phyloP scores from a whole-genome alignment of 2,888 invertebrate genomes.

The Cordylochernes scorpioides region DNA sequence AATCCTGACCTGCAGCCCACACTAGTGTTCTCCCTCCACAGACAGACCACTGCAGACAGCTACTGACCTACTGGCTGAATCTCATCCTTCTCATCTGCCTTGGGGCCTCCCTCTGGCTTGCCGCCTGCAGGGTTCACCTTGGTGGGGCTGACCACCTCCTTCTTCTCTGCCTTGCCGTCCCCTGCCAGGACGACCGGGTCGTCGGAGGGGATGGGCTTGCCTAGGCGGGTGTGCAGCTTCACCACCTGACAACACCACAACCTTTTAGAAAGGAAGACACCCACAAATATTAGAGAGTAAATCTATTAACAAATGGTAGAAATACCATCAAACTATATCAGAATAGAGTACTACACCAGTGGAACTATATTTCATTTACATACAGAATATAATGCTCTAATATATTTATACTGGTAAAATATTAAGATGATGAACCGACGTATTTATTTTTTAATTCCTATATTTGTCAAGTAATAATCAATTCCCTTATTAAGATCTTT shows the following conservation, averaged over 20 bases:
- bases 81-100: conserved; percentile 17
- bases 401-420: too few relatives aligned
- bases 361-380: too few relatives aligned
- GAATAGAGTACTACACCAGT: too few relatives aligned
- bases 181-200: conserved; percentile 56
- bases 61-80: conserved; percentile 23
- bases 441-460: too few relatives aligned
- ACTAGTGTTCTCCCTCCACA: conserved; percentile 5
- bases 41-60: too few relatives aligned
- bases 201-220: conserved; percentile 84
- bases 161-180: conserved; percentile 14
- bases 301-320: too few relatives aligned
- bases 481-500: too few relatives aligned
- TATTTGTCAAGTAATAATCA: too few relatives aligned
- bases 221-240: conserved; percentile 79
- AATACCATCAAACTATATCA: too few relatives aligned
- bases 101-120: neutral
- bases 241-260: conserved; percentile 29
- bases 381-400: too few relatives aligned
- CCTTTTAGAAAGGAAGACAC: neutral
- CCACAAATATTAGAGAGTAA: conserved; percentile 1
- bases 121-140: conserved; percentile 17
- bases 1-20: conserved; percentile 38
- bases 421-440: too few relatives aligned
- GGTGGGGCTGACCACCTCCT: neutral